phyloP scores from a whole-genome alignment of 2,113 vertebrate genomes.

The Platichthys stellatus region DNA sequence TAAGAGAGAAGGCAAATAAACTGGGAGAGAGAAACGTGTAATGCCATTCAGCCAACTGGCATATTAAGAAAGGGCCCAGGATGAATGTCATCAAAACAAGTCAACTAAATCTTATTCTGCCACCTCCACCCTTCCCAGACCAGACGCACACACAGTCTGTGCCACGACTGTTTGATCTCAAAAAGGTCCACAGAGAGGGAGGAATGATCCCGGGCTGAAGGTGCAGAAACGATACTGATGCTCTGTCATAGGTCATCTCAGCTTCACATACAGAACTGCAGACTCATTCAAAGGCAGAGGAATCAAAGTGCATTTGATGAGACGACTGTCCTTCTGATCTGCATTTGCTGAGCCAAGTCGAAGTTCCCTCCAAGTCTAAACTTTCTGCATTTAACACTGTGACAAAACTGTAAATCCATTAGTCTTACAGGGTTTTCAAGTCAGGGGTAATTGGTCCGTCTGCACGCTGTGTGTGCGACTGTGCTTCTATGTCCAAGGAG shows the following conservation, averaged over 20 bases:
- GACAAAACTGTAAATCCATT: not conserved
- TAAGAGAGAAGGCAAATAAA: conserved; percentile 76
- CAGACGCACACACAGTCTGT: conserved; percentile 25
- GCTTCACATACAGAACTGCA: conserved; percentile 16
- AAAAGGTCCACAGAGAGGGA: conserved; percentile 53
- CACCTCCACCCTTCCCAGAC: conserved; percentile 15
- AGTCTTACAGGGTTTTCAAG: too few species aligned
- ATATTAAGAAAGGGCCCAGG: conserved; percentile 75
- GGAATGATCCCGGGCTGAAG: conserved; percentile 63
- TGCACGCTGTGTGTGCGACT: too few species aligned
- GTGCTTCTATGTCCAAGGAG: too few species aligned
- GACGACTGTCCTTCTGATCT: conserved; percentile 3
- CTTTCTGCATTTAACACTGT: not conserved
- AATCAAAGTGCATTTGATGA: conserved; percentile 41
- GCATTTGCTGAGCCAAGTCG: not conserved
- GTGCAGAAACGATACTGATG: conserved; percentile 43
- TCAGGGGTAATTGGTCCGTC: too few species aligned
- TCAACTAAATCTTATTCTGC: conserved; percentile 48
- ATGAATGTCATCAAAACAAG: conserved; percentile 71
- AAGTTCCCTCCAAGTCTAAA: conserved; percentile 27
- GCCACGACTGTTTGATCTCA: conserved; percentile 68
- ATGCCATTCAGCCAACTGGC: conserved; percentile 70
- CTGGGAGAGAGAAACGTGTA: conserved; percentile 66
- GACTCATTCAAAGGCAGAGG: conserved; percentile 49
- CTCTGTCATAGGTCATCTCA: conserved; percentile 69